These are phyloP conservation scores for Speoplatyrhinus poulsoni DNA, from an alignment of 2,113 vertebrate species.

Conservation along the genomic window DNA sequence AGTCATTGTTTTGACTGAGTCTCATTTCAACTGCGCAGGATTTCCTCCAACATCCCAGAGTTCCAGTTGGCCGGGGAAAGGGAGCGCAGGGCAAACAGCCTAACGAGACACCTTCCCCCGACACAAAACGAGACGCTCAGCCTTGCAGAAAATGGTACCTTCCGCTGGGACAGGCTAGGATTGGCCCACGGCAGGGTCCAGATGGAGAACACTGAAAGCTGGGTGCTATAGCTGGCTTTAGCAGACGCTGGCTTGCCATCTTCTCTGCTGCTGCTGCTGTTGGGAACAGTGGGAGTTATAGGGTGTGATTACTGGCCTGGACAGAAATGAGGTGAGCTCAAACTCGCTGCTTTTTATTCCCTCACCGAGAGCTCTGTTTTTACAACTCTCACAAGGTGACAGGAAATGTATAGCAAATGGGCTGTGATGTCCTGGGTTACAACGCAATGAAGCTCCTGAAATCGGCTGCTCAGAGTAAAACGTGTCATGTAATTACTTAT, in stretches of 20 bases:
- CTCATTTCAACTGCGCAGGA: conserved; percentile 51
- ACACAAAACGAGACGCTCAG: conserved; percentile 48
- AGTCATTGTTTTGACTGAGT: conserved; percentile 50
- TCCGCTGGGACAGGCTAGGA: conserved; percentile 60
- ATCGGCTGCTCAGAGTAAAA: conserved; percentile 18
- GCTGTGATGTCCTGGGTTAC: conserved; percentile 43
- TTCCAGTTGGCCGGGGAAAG: conserved; percentile 47
- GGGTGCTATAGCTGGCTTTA: conserved; percentile 25
- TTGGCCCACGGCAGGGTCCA: conserved; percentile 62
- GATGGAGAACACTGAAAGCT: conserved; percentile 24
- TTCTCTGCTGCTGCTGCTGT: conserved; percentile 60
- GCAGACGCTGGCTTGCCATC: conserved; percentile 47
- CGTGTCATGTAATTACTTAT: conserved; percentile 12
- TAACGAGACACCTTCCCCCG: conserved; percentile 55
- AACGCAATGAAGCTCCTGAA: conserved; percentile 22
- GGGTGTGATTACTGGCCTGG: conserved; percentile 61
- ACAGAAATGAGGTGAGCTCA: conserved; percentile 63
- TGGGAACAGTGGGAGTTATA: conserved; percentile 68
- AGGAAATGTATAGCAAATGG: conserved; percentile 54
- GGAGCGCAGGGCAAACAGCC: conserved; percentile 34
- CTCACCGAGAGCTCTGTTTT: conserved; percentile 53
- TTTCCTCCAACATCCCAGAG: conserved; percentile 61
- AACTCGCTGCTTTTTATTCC: conserved; percentile 47
- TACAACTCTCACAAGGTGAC: conserved; percentile 49
- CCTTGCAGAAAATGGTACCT: conserved; percentile 62